A percentile compares a stretch with the other conserved stretches of the same genome.
Conservation (phyloP, 2,888 invertebrate species). For the Acleris sparsana region DNA sequence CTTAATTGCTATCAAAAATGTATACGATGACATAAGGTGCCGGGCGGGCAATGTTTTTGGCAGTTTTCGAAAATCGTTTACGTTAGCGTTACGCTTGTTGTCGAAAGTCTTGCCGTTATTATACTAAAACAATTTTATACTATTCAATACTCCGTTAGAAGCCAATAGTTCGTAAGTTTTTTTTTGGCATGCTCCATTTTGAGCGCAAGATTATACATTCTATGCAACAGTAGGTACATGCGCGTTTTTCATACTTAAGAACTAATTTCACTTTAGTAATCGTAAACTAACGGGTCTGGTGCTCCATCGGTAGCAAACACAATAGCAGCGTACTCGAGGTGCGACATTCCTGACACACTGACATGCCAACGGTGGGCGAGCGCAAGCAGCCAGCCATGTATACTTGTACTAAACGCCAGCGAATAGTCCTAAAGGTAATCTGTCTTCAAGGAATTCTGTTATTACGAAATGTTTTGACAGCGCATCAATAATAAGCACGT, state of each 20-base stretch:
- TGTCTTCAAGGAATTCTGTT: conserved; percentile 2
- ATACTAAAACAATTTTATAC: no score
- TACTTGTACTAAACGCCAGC: background rate
- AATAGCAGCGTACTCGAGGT: conserved; percentile 14
- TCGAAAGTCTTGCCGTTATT: no score
- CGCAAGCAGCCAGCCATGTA: background rate
- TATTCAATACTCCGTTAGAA: no score
- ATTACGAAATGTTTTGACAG: background rate
- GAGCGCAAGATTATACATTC: background rate
- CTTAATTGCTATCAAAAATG: no score
- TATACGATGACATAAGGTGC: no score
- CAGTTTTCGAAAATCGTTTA: no score
- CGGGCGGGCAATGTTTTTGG: no score
- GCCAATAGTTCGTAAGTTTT: no score
- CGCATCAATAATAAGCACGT: background rate
- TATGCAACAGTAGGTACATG: background rate
- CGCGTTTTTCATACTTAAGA: background rate
- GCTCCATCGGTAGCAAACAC: background rate
- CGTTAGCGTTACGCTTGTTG: no score
- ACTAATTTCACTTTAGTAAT: background rate
- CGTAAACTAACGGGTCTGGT: background rate
- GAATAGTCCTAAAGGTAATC: conserved; percentile 1
- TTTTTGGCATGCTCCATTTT: background rate
- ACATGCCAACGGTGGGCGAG: conserved; percentile 6
- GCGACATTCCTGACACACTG: conserved; percentile 20